Percentiles rank a stretch among this genome's conserved stretches.
Conservation (phyloP, 2,888 invertebrate species). For the Ptychoptera albimana region DNA sequence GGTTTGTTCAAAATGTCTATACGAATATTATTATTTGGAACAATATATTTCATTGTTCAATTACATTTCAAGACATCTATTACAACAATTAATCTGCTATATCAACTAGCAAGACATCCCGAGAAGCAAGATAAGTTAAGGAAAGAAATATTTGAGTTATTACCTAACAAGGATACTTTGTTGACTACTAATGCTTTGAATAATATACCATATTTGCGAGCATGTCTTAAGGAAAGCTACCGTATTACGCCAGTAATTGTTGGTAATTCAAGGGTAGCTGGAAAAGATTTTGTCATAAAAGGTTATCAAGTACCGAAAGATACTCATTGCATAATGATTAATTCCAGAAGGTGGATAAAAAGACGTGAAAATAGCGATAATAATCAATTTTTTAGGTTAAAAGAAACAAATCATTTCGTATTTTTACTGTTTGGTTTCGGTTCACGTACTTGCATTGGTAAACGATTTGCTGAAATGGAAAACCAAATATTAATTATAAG, state of each 20-base stretch:
- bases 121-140: conserved; percentile 35
- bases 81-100: conserved; percentile 31
- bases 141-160: conserved; percentile 23
- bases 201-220: conserved; percentile 36
- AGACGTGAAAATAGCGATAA: conserved; percentile 11
- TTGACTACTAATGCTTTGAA: conserved; percentile 6
- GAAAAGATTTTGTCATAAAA: conserved; percentile 29
- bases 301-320: conserved; percentile 33
- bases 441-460: conserved; percentile 44
- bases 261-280: conserved; percentile 28
- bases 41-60: too few species aligned
- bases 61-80: conserved; percentile 31
- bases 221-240: conserved; percentile 45
- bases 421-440: conserved; percentile 48
- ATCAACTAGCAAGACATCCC: conserved; percentile 37
- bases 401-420: conserved; percentile 31
- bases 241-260: conserved; percentile 31
- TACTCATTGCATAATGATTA: not conserved
- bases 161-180: conserved; percentile 16
- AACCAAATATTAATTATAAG: conserved; percentile 34
- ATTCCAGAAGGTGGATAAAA: conserved; percentile 49
- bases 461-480: conserved; percentile 50
- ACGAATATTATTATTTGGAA: too few species aligned
- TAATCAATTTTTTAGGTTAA: not conserved
- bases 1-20: conserved; percentile 29